A percentile compares a stretch with the other conserved stretches of the same genome.
phyloP scores from a whole-genome alignment of 2,797 vertebrate genomes.

The Borostomias antarcticus region DNA sequence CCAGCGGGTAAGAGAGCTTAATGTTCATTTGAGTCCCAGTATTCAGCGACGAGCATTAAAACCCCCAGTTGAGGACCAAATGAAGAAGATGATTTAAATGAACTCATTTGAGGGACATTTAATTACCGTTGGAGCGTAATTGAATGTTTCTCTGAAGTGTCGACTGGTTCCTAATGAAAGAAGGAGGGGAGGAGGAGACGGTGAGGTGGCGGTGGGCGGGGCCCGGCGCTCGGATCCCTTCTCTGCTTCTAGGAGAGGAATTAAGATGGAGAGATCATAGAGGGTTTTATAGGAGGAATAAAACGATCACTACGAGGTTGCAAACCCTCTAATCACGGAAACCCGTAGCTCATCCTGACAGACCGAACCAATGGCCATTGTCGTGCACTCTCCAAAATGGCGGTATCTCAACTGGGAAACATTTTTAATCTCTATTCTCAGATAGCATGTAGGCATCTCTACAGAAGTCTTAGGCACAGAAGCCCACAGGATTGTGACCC shows the following conservation, averaged over 20 bases:
- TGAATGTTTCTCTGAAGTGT: slow-evolving; percentile 75
- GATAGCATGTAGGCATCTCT: no score
- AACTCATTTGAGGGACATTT: slow-evolving; percentile 75
- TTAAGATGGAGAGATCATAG: slow-evolving; percentile 31
- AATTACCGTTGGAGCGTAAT: slow-evolving; percentile 73
- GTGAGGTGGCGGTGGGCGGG: slow-evolving; percentile 28
- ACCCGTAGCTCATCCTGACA: neutral
- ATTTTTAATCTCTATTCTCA: no score
- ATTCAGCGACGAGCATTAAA: slow-evolving; percentile 59
- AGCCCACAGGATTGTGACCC: no score
- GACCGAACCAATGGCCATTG: neutral
- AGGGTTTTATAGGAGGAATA: slow-evolving; percentile 30
- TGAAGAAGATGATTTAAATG: slow-evolving; percentile 73
- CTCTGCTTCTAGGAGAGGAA: slow-evolving; percentile 25
- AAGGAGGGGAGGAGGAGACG: slow-evolving; percentile 39
- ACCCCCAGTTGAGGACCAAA: slow-evolving; percentile 60
- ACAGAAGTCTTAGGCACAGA: no score
- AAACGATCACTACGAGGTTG: slow-evolving; percentile 46
- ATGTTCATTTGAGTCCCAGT: slow-evolving; percentile 60
- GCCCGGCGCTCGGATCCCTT: slow-evolving; percentile 34
- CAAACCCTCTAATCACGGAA: slow-evolving; percentile 9
- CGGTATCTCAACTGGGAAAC: no score
- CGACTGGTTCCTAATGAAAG: slow-evolving; percentile 75
- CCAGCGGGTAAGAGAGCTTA: slow-evolving; percentile 58
- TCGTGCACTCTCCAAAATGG: no score